Evolutionary conservation across 2,888 invertebrate genomes (phyloP).

Genomic region (Dryomyza anilis): DNA sequence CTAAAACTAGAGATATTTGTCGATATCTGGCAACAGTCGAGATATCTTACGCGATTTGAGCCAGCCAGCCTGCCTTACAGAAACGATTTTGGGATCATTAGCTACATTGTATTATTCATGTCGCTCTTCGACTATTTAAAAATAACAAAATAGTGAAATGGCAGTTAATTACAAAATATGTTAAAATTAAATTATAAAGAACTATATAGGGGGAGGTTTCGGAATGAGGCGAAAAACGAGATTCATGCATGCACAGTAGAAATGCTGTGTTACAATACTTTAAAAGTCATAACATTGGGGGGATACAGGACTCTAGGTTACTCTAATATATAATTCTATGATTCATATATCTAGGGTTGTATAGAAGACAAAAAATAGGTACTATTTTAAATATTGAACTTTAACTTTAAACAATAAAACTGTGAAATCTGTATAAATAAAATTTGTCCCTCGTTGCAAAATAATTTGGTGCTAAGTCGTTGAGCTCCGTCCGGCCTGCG

Average conservation of each 20-base stretch:
- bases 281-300: background rate
- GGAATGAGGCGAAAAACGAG: background rate
- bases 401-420: no score
- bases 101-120: background rate
- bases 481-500: slow-evolving; percentile 17
- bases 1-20: background rate
- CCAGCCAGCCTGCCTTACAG: no score
- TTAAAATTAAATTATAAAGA: slow-evolving; percentile 29
- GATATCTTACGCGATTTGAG: no score
- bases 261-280: background rate
- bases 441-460: no score
- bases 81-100: background rate
- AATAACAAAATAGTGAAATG: slow-evolving; percentile 32
- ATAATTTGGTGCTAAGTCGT: background rate
- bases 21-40: no score
- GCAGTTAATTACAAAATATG: slow-evolving; percentile 33
- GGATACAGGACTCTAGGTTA: background rate
- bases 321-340: background rate
- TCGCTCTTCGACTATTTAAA: background rate
- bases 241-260: background rate
- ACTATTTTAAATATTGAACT: no score
- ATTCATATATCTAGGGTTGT: background rate
- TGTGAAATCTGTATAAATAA: no score
- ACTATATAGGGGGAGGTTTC: background rate
- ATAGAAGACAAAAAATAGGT: no score